Conservation (phyloP, 2,113 vertebrate species). For the Bothrops jararaca region DNA sequence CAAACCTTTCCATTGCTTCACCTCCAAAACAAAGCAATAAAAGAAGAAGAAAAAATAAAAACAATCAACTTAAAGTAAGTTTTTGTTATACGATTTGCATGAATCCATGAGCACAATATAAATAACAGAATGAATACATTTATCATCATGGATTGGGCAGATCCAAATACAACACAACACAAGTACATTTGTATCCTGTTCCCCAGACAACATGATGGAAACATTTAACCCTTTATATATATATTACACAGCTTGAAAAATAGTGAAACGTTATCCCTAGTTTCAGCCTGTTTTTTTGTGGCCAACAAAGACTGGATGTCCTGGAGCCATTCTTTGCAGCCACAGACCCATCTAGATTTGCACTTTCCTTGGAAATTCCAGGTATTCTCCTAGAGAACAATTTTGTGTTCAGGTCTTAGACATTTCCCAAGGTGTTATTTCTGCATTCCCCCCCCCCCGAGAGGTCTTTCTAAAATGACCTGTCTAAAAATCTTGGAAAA, state of each 20-base stretch:
- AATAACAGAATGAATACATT: neutral
- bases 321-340: neutral
- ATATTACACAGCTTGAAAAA: neutral
- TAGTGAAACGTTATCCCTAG: neutral
- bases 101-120: neutral
- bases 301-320: neutral
- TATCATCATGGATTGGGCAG: neutral
- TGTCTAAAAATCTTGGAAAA: neutral
- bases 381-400: neutral
- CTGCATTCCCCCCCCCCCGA: neutral
- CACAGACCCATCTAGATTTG: neutral
- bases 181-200: neutral
- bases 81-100: neutral
- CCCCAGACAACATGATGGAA: neutral
- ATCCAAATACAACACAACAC: neutral
- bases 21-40: conserved; percentile 39
- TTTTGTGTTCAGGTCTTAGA: neutral
- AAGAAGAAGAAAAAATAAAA: conserved; percentile 27
- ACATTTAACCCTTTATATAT: neutral
- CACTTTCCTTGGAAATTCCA: neutral
- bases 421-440: neutral
- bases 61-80: conserved; percentile 17
- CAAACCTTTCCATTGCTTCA: neutral
- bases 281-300: neutral
- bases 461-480: neutral